Evolutionary conservation across 2,888 invertebrate species (phyloP), one percentile per base, ranked within the genome.

Genomic region (Cryptophagus acutangulus): DNA sequence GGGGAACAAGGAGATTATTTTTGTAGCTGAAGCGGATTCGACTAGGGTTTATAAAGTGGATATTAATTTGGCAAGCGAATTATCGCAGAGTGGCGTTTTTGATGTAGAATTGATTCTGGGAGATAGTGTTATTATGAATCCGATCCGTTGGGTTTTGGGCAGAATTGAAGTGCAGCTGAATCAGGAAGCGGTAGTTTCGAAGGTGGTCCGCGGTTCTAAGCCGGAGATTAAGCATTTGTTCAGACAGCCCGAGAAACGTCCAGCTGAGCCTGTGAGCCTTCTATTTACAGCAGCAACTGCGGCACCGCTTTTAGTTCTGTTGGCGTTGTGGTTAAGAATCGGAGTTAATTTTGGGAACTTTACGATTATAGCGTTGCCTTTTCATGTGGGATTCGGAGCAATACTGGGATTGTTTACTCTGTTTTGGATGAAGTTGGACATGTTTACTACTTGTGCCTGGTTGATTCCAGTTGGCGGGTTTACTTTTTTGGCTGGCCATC

Each of bases 371-470:
- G 85, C 92, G n/a, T 66, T 94, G 33, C 76, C 87, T 26, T 99
- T 99, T 75, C 97, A 97, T 68, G 54, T 83, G 2, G 89, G 94
- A 41, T 78, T 97, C 26, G 91, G 84, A 66, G 88, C 77, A 17
- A 92, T 95, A 41, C 84, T 97, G 61, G 77, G 75, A 0, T 78
- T 99, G 39, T 97, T 95, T 73, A 83, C 80, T 38, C 70, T 87
- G 58, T 93, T 99, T 74, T 99, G 96, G 95, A 71, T 93, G 55
- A 78, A 84, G 63, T 74, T 97, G 57, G 84, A 92, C 63, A 99
- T 99, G 97, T 99, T 99, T 75, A 82, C 86, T 52, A 95, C 97
- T 12, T 74, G 94, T 58, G 86, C 91, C 55, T 92, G 90, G 73
- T 76, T 99, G 57, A 74, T 87, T 51, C 82, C 88, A 43, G 75